Conservation (phyloP, 2,888 invertebrate species). For the Drosophila anomelani region DNA sequence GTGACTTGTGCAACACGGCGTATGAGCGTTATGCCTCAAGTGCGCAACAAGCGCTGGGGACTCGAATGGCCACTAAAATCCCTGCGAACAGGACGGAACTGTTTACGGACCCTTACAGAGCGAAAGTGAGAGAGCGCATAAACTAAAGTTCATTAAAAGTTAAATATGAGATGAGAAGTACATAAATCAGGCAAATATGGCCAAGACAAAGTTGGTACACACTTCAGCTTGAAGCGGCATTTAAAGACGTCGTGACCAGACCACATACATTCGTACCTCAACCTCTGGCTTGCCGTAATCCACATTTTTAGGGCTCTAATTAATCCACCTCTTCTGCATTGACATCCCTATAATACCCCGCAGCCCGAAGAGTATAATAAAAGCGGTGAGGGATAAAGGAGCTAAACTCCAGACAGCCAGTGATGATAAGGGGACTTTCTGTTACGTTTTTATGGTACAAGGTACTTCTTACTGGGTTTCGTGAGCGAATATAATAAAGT, state of each 20-base stretch:
- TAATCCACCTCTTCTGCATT: slow-evolving; percentile 35
- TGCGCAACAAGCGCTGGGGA: slow-evolving; percentile 69
- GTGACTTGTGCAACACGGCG: slow-evolving; percentile 55
- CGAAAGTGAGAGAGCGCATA: slow-evolving; percentile 12
- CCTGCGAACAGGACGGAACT: slow-evolving; percentile 52
- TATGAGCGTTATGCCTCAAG: slow-evolving; percentile 59
- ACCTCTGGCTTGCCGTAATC: slow-evolving; percentile 21
- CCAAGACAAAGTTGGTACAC: slow-evolving; percentile 12
- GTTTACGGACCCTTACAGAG: background rate
- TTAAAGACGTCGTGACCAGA: slow-evolving; percentile 1
- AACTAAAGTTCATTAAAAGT: slow-evolving; percentile 71
- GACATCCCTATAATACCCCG: slow-evolving; percentile 19
- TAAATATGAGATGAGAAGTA: slow-evolving; percentile 25
- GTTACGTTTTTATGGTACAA: background rate
- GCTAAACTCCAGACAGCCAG: slow-evolving; percentile 12
- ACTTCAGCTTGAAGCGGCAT: slow-evolving; percentile 22
- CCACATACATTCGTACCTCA: background rate
- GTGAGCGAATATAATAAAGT: background rate
- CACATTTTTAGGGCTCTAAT: slow-evolving; percentile 33
- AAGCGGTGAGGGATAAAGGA: slow-evolving; percentile 17
- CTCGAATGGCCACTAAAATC: slow-evolving; percentile 50
- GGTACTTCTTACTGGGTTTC: background rate
- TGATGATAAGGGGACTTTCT: background rate
- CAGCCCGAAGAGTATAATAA: slow-evolving; percentile 27
- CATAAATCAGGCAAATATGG: slow-evolving; percentile 5